Evolutionary conservation across 92 coral and sea anemone genomes (phyloP).

Genomic region (Epizoanthus ramosus): DNA sequence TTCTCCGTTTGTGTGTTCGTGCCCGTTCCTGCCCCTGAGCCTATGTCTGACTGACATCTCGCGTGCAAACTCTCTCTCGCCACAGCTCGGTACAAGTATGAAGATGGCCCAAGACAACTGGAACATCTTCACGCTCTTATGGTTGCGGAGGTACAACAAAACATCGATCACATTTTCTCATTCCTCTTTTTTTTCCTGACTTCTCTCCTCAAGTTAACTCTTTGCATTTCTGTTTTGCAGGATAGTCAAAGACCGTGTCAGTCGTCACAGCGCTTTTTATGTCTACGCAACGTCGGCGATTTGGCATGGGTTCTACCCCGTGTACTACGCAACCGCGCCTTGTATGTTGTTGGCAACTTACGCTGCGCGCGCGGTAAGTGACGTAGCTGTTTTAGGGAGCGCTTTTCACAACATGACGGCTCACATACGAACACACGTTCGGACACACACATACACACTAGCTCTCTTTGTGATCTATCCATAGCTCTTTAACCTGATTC

Average conservation of each 20-base stretch:
- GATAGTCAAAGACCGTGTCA: constrained; percentile 31
- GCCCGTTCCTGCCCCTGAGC: no score
- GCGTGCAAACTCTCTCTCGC: background rate
- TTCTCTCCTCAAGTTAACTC: background rate
- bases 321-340: constrained; percentile 37
- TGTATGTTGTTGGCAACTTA: constrained; percentile 32
- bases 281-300: constrained; percentile 26
- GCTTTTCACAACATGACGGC: no score
- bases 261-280: constrained; percentile 4
- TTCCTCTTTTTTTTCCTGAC: background rate
- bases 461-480: no score
- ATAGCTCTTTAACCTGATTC: no score
- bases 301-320: constrained; percentile 44
- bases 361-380: constrained; percentile 31
- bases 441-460: no score
- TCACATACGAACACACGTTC: no score
- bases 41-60: background rate
- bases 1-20: background rate
- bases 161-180: background rate
- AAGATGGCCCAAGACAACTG: constrained; percentile 45
- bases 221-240: background rate
- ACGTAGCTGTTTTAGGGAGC: no score
- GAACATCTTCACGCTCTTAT: constrained; percentile 24
- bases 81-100: constrained; percentile 28
- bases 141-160: constrained; percentile 27